Evolutionary conservation across 1,140 invertebrate species (phyloP).

Genomic region (Plectus sambesii): DNA sequence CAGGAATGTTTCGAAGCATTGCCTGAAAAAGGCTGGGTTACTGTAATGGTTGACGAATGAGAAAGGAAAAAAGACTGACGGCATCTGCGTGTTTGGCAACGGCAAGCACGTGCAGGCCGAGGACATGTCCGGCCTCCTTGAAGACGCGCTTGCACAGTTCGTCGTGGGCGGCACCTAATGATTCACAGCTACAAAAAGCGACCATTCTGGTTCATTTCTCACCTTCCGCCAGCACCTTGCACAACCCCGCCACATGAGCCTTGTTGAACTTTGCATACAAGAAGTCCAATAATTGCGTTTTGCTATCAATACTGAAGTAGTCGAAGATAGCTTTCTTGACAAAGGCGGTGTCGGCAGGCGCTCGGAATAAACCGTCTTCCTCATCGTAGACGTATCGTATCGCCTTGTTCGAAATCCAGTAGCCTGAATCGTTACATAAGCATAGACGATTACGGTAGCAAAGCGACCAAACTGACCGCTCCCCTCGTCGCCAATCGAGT

Average conservation of each 20-base stretch:
- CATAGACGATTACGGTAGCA: too few species aligned
- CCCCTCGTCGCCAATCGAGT: constrained; percentile 85
- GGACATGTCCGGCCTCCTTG: constrained; percentile 59
- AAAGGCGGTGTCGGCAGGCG: constrained; percentile 56
- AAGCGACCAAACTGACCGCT: constrained; percentile 46
- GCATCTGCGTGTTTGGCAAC: constrained; percentile 59
- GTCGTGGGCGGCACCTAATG: constrained; percentile 53
- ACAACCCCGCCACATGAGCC: constrained; percentile 30
- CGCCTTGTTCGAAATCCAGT: constrained; percentile 68
- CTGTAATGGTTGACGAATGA: too few species aligned
- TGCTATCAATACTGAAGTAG: constrained; percentile 62
- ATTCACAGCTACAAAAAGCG: constrained; percentile 13
- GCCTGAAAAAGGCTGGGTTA: constrained; percentile 47
- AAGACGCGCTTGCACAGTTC: constrained; percentile 61
- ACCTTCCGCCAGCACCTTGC: constrained; percentile 25
- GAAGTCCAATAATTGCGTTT: constrained; percentile 31
- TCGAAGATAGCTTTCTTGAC: constrained; percentile 63
- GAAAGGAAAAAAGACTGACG: constrained; percentile 49
- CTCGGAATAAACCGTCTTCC: constrained; percentile 62
- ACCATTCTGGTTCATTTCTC: not conserved
- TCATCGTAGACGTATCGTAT: constrained; percentile 78
- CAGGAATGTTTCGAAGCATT: constrained; percentile 57
- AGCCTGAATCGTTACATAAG: too few species aligned
- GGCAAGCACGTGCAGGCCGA: constrained; percentile 63
- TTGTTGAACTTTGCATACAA: constrained; percentile 41